phyloP scores from a whole-genome alignment of 2,113 vertebrate genomes.

The Sylvia atricapilla region DNA sequence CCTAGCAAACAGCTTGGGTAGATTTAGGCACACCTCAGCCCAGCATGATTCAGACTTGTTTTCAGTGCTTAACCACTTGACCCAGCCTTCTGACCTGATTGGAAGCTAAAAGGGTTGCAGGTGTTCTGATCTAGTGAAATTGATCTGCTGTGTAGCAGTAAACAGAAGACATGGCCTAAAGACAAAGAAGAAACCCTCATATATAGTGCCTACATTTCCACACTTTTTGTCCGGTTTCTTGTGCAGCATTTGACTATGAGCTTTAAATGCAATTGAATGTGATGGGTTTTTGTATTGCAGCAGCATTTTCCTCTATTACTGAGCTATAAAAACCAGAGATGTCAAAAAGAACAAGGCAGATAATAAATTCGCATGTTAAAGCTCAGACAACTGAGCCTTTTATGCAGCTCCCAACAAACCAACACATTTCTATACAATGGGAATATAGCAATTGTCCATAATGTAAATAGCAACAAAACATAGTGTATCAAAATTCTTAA shows the following conservation, averaged over 20 bases:
- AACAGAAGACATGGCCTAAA: not conserved
- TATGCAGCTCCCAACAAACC: not conserved
- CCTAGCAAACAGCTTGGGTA: not conserved
- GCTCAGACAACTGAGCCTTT: not conserved
- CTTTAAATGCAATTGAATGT: not conserved
- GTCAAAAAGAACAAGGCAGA: not conserved
- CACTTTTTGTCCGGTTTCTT: not conserved
- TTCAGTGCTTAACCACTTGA: not conserved
- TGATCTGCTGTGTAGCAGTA: not conserved
- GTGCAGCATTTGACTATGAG: accelerated
- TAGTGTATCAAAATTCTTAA: not conserved
- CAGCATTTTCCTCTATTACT: not conserved
- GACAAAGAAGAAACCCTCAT: not conserved
- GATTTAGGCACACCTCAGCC: not conserved
- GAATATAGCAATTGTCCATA: not conserved
- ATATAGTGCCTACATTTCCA: not conserved
- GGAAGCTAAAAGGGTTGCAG: not conserved
- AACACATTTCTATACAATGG: not conserved
- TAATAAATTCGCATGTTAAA: not conserved
- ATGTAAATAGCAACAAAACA: not conserved
- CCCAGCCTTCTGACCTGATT: not conserved
- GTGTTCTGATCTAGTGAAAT: not conserved
- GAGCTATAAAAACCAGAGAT: not conserved
- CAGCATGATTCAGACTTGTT: not conserved
- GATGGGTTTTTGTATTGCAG: not conserved